Conservation (phyloP, 1,140 invertebrate species). For the Drosophila arizonae region DNA sequence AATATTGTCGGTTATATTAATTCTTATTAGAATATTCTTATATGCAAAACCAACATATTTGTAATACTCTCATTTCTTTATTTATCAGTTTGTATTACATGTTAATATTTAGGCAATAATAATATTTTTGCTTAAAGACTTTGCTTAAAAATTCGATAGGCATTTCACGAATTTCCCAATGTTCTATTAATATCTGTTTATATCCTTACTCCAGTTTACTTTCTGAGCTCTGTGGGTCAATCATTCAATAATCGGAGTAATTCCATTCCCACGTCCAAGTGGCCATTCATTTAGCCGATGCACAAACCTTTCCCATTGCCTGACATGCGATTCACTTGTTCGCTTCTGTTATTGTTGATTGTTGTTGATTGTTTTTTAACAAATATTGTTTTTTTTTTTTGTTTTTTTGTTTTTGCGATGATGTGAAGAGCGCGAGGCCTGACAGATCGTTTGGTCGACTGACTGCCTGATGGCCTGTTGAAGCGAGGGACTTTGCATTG, state of each 20-base stretch:
- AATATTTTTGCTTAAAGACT: no score
- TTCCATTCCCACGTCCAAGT: background rate
- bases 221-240: background rate
- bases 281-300: constrained; percentile 2
- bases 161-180: no score
- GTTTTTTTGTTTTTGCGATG: constrained; percentile 26
- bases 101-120: no score
- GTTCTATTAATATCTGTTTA: no score
- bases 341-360: constrained; percentile 53
- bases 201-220: background rate
- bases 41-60: no score
- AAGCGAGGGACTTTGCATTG: constrained; percentile 31
- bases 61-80: no score
- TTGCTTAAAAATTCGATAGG: no score
- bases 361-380: constrained; percentile 61
- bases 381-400: constrained; percentile 58
- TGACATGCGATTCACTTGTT: constrained; percentile 39
- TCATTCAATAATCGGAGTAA: background rate
- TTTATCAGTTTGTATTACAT: no score
- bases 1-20: no score
- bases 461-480: constrained; percentile 43
- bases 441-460: constrained; percentile 49
- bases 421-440: constrained; percentile 24
- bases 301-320: constrained; percentile 12
- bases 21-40: no score